Base-by-base conservation (phyloP, 2,888 invertebrate species). In the Tribolium freemani region DNA sequence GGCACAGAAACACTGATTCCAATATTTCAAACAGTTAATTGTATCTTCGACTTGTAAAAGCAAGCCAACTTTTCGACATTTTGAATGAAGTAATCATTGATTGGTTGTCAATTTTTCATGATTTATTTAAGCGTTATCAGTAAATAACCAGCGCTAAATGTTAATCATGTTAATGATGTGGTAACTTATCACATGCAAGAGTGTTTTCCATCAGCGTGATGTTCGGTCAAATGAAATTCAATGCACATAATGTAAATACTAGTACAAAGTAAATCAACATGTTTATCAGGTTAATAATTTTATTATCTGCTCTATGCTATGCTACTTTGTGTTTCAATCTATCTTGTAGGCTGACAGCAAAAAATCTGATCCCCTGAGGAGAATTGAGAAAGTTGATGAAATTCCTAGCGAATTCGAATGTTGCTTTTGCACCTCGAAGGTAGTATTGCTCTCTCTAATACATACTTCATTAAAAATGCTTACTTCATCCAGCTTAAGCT, bases 371-470 rank as follows among this genome's bases (percentile, higher is more conserved):
- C 85, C 88, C 83, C 84, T 86, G 86, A 88, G 88, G 87, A 89
- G 88, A 87, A 85, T 87, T 87, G 87, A 87, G 80, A 85, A 84
- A 91, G 89, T 93, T 89, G 94, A 95, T 90, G 95, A 96, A 90
- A 91, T 95, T 88, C 95, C 95, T 90, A 95, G 94, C 90, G 96
- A 96, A 91, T 95, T 95, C 92, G 96, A 96, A 92, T 96, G 96
- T 94, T 96, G 96, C 93, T 96, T 95, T 94, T 96, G 96, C 93
- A 95, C 94, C 89, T 93, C 94, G 88, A 96, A 96, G 95, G 96
- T 96, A 94, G 88, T 88, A 88, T 86, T 86, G 82, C 77, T 79
- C 78, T 81, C 77, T 80, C 76, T 79, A 78, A 78, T 71, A 63
- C 45, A 2, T 51, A 68, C 64, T 73, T 56, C 70, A 69, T 76